Evolutionary conservation across 2,888 invertebrate genomes (phyloP), one percentile per base, ranked within the genome.

Genomic region (Deilephila porcellus): DNA sequence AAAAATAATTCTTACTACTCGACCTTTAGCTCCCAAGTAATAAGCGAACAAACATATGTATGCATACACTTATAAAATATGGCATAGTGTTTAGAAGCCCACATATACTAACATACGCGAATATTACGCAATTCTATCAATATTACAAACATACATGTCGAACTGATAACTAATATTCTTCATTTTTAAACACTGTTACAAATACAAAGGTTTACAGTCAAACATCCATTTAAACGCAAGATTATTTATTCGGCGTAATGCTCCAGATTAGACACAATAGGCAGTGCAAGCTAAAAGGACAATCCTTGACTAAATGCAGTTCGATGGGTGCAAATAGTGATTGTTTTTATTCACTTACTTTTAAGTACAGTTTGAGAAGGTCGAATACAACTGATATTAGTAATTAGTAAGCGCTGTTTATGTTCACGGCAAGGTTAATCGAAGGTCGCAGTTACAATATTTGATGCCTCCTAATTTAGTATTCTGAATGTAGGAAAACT

Each of bases 391-490:
- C 74, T 80, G 80, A 78, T 81, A 80, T 81, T 78, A 80, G 82
- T 82, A 83, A 88, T 88, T 88, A 88, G 86, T 87, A 86, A 86
- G 82, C 85, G 80, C 79, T 74, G 78, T 78, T 79, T 77, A 78
- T 76, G 78, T 73, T 76, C 79, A 76, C 76, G 79, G 78, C 87
- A 81, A 86, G 83, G 84, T 80, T 78, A 72, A 70, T 73, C 78
- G 82, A 88, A 88, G 88, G 90, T 82, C 81, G 80, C 64, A 78
- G 80, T 76, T 76, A 79, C 81, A 78, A 88, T 83, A 83, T 83
- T 87, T 81, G 84, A 82, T 83, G 81, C 82, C 81, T 80, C 78
- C 83, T 81, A 81, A 83, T 81, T 87, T 83, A 77, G 83, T 85
- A 89, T 87, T 86, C 88, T 74, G 82, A 75, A 72, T 79, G 78